phyloP scores from a whole-genome alignment of 23 tunicate species.

The Oikopleura vanhoeffeni region DNA sequence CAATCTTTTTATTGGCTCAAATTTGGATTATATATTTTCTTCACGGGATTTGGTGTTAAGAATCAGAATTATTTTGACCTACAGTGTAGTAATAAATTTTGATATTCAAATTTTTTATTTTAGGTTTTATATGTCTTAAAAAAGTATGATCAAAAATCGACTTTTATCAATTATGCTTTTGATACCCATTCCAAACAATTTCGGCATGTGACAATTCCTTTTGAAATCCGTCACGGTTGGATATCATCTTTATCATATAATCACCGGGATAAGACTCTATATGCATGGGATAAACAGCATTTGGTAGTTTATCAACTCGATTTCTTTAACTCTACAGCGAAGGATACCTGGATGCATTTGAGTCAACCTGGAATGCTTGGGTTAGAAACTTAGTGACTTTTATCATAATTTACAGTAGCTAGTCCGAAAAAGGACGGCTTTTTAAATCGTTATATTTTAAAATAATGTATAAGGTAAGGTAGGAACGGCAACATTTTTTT shows the following conservation, averaged over 20 bases:
- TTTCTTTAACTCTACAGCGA: not conserved
- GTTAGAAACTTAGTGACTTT: too few species aligned
- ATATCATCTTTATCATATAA: slow-evolving; percentile 27
- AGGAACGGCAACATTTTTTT: too few species aligned
- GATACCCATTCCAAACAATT: slow-evolving; percentile 47
- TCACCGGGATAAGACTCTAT: slow-evolving; percentile 30
- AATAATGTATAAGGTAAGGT: too few species aligned
- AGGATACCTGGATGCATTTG: not conserved
- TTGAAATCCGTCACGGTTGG: slow-evolving; percentile 25
- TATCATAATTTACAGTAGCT: too few species aligned
- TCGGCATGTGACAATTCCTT: slow-evolving; percentile 22
- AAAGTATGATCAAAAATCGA: slow-evolving; percentile 50
- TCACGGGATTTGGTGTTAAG: too few species aligned
- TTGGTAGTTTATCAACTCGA: slow-evolving; percentile 50
- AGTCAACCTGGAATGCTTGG: not conserved
- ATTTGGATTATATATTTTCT: too few species aligned
- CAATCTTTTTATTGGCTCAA: too few species aligned
- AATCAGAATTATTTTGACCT: too few species aligned
- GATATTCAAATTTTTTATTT: too few species aligned
- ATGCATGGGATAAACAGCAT: slow-evolving; percentile 78
- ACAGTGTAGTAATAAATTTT: too few species aligned
- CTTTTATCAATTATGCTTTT: slow-evolving; percentile 41
- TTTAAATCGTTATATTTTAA: too few species aligned
- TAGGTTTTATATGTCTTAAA: slow-evolving; percentile 59
- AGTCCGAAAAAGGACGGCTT: too few species aligned